Evolutionary conservation across 1,140 invertebrate species (phyloP), one percentile per base, ranked within the genome.

Genomic region (Whitmania pigra): DNA sequence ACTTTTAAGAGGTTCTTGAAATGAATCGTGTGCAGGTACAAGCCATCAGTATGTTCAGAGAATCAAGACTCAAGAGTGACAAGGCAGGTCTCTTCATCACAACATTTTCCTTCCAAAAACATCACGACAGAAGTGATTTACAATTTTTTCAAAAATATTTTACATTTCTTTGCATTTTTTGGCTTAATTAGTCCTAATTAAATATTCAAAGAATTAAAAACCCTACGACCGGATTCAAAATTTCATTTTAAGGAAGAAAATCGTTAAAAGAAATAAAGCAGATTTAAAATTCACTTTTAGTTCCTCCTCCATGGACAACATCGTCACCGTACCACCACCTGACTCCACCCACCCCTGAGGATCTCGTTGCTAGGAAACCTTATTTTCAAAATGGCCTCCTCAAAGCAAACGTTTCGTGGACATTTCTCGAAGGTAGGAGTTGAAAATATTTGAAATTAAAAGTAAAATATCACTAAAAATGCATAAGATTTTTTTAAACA

Each of bases 351-450:
- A 69, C 73, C 22, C 36, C 71, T 7, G 25, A n/a, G 15, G 36
- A 29, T 27, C 55, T 74, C 40, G 67, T 55, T 9, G 60, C 67
- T 17, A 27, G 66, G 22, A 29, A 49, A 31, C 43, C 71, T 2
- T 74, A 66, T 53, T 74, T 72, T 66, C 70, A 74, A 40, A 71
- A 72, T 43, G 73, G 73, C 18, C 71, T 74, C 29, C 70, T 74
- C 57, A 74, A 72, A 49, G 71, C 73, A 11, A 74, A 74, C 57
- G 71, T 74, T 6, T 67, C 73, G 27, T 74, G 73, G 73, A 27
- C 53, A 9, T 60, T 60, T 27, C 25, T 27, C 25, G 53, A 25
- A 57, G 71, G 71, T 60, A 49, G 43, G 9, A 15, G 43, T 49
- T 49, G 43, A 49, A 49, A 49, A 49, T 49, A 49, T 49, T 49